Percentiles rank a stretch among this genome's conserved stretches.
Evolutionary conservation across 2,888 invertebrate species (phyloP).

Genomic region (Noctua pronuba): DNA sequence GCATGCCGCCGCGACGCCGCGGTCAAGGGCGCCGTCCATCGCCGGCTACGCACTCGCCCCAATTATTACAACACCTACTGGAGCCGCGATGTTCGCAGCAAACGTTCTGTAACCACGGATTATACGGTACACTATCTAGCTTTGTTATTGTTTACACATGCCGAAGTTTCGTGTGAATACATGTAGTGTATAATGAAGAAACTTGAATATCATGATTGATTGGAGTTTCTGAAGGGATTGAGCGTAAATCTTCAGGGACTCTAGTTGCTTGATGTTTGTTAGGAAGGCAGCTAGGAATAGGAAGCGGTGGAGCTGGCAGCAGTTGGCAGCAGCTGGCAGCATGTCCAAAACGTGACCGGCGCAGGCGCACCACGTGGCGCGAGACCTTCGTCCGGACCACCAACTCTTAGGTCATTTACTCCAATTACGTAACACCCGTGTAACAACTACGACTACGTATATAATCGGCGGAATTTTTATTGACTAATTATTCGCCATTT

Average conservation of each 20-base stretch:
- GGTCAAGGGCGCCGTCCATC: constrained; percentile 88
- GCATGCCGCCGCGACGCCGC: constrained; percentile 80
- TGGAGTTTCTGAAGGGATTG: constrained; percentile 24
- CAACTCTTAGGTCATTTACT: constrained; percentile 88
- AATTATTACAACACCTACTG: constrained; percentile 68
- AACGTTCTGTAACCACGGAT: constrained; percentile 50
- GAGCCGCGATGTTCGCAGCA: constrained; percentile 69
- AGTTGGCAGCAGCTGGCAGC: constrained; percentile 11
- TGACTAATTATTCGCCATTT: constrained; percentile 90
- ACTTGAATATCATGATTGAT: constrained; percentile 55
- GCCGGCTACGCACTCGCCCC: constrained; percentile 77
- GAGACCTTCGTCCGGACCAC: constrained; percentile 84
- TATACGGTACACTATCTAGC: constrained; percentile 55
- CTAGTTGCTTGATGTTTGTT: neutral
- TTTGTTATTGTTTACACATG: constrained; percentile 75
- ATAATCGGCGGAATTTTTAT: constrained; percentile 90
- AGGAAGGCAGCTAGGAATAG: neutral
- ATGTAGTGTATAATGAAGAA: constrained; percentile 44
- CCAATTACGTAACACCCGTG: constrained; percentile 90
- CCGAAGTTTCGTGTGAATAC: constrained; percentile 68
- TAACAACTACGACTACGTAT: constrained; percentile 84
- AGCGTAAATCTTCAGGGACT: constrained; percentile 17
- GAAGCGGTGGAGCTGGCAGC: neutral
- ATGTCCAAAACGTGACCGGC: constrained; percentile 27
- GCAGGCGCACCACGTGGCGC: constrained; percentile 80